Evolutionary conservation across 1,140 invertebrate species (phyloP).

Genomic region (Berghia stephanieae): DNA sequence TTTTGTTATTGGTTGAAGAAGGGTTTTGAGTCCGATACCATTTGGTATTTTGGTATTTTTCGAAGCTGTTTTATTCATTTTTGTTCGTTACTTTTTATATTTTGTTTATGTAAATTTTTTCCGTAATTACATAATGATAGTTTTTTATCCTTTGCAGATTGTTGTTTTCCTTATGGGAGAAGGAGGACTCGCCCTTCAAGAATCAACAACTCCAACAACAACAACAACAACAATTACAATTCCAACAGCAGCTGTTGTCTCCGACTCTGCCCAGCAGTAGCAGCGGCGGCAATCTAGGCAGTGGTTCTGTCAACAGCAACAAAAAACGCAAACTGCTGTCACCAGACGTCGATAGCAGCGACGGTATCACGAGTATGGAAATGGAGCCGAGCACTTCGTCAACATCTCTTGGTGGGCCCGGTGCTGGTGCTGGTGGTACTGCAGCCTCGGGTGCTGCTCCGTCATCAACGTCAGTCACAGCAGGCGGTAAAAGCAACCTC

Average conservation of each 20-base stretch:
- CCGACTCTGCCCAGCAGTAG: no score
- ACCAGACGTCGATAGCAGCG: conserved; percentile 54
- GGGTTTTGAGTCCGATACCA: no score
- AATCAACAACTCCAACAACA: conserved; percentile 10
- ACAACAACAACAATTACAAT: neutral
- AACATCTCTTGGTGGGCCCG: neutral
- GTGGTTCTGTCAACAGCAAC: conserved; percentile 20
- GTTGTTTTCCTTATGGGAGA: conserved; percentile 31
- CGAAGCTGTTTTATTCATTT: neutral
- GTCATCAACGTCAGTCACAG: no score
- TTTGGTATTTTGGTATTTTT: neutral
- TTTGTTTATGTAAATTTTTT: neutral
- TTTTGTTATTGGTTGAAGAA: no score
- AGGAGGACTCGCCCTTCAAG: conserved; percentile 8
- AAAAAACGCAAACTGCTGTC: conserved; percentile 48
- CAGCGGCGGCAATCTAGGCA: neutral
- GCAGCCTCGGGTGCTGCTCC: no score
- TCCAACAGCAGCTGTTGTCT: neutral
- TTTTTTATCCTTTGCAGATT: no score
- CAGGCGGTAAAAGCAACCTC: conserved; percentile 40
- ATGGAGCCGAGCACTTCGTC: conserved; percentile 40
- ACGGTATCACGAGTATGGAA: conserved; percentile 40
- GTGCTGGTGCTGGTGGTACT: neutral
- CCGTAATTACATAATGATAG: no score
- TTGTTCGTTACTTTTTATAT: neutral